A percentile compares a stretch with the other conserved stretches of the same genome.
Evolutionary conservation across 2,113 vertebrate species (phyloP).

Genomic region (Epinephelus lanceolatus): DNA sequence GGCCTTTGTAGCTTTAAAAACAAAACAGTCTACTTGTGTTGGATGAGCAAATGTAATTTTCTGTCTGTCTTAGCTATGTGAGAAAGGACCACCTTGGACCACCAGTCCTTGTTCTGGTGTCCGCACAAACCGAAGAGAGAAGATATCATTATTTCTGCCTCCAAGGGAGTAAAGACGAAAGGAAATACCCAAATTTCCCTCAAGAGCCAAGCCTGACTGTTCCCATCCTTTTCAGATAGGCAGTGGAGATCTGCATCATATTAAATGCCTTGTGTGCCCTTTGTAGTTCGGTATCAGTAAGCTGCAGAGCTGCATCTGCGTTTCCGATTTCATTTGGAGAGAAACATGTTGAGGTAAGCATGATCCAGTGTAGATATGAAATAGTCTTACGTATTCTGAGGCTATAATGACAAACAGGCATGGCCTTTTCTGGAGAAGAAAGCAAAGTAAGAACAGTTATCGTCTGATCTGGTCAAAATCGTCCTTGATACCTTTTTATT

Average conservation of each 20-base stretch:
- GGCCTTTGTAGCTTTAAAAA: not conserved
- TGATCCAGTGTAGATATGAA: constrained; percentile 19
- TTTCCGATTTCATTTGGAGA: constrained; percentile 44
- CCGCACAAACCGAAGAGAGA: constrained; percentile 12
- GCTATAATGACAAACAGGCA: constrained; percentile 13
- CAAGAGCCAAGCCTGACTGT: constrained; percentile 52
- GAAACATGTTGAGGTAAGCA: constrained; percentile 7
- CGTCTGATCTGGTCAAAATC: constrained; percentile 8
- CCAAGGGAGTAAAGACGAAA: constrained; percentile 58
- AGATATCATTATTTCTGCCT: constrained; percentile 41
- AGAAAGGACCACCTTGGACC: constrained; percentile 8
- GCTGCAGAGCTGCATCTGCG: constrained; percentile 9
- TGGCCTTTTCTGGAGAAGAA: not conserved
- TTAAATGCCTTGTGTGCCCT: constrained; percentile 52
- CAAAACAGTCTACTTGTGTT: not conserved
- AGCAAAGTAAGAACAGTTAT: not conserved
- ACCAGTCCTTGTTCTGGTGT: not conserved
- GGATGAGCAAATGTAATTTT: not conserved
- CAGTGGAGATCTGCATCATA: constrained; percentile 51
- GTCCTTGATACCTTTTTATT: constrained; percentile 26
- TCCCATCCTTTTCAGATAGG: constrained; percentile 49
- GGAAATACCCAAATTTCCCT: constrained; percentile 59
- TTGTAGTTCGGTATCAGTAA: constrained; percentile 56
- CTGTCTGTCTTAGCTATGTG: not conserved
- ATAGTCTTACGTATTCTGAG: not conserved